Percentiles rank a stretch among this genome's conserved stretches.
Conservation (phyloP, 2,888 invertebrate species). For the Dichetophora obliterata region DNA sequence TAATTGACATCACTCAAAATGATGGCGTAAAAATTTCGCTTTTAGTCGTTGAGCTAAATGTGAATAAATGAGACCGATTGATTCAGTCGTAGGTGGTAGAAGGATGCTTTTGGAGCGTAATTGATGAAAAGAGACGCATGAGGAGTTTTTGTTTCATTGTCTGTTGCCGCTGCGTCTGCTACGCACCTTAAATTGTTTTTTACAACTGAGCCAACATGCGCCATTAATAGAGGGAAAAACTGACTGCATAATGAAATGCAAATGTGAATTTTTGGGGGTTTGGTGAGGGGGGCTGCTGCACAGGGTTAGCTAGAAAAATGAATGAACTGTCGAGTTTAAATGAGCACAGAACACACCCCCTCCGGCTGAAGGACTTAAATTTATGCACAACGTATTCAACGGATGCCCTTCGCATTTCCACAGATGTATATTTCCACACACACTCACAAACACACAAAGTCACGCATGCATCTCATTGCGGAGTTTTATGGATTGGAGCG, state of each 20-base stretch:
- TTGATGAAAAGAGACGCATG: neutral
- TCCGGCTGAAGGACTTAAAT: slow-evolving; percentile 8
- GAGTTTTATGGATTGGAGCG: slow-evolving; percentile 35
- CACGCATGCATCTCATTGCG: slow-evolving; percentile 37
- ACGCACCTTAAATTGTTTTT: slow-evolving; percentile 55
- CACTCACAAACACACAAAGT: slow-evolving; percentile 1
- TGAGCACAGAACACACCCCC: slow-evolving; percentile 14
- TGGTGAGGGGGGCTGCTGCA: neutral
- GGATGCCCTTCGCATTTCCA: slow-evolving; percentile 30
- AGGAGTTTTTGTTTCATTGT: slow-evolving; percentile 56
- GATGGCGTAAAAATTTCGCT: slow-evolving; percentile 60
- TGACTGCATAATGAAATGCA: slow-evolving; percentile 61
- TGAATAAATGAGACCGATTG: slow-evolving; percentile 59
- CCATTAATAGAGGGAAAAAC: neutral
- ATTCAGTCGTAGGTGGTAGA: neutral
- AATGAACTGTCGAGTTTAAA: slow-evolving; percentile 28
- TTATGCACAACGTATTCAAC: slow-evolving; percentile 18
- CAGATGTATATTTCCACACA: neutral
- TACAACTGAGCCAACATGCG: too few species aligned
- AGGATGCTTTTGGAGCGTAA: neutral
- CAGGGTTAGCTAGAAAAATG: neutral
- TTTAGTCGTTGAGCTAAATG: slow-evolving; percentile 43
- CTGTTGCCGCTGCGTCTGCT: slow-evolving; percentile 49
- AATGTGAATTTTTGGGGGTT: slow-evolving; percentile 51
- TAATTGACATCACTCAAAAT: slow-evolving; percentile 70